phyloP scores from a whole-genome alignment of 30 jellyfish, hydroid and myxozoan genomes.

The Hydractinia echinata region DNA sequence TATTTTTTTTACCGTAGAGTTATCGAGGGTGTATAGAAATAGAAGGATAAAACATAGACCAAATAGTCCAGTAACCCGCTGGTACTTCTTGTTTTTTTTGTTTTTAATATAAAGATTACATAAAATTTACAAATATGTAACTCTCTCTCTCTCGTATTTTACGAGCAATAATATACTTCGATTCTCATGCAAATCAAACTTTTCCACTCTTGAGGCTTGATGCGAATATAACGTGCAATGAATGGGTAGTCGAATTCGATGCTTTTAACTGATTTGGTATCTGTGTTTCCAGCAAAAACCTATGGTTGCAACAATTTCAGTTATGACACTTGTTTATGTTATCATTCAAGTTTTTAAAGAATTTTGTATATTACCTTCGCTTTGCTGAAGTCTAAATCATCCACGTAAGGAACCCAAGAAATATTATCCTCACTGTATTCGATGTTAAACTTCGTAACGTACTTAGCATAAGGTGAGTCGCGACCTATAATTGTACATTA shows the following conservation, averaged over 20 bases:
- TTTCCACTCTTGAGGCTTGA: slow-evolving; percentile 17
- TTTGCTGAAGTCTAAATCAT: too few relatives aligned
- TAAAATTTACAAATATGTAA: too few relatives aligned
- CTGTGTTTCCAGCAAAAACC: slow-evolving; percentile 2
- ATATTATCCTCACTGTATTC: background rate
- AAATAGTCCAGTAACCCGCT: too few relatives aligned
- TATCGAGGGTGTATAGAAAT: too few relatives aligned
- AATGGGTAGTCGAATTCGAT: background rate
- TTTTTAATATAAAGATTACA: too few relatives aligned
- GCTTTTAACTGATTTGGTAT: background rate
- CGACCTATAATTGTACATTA: background rate
- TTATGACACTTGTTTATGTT: too few relatives aligned
- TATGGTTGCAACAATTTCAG: background rate
- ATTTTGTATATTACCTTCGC: too few relatives aligned
- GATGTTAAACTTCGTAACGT: background rate
- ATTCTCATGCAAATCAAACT: background rate
- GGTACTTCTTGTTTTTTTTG: too few relatives aligned
- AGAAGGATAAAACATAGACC: too few relatives aligned
- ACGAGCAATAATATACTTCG: slow-evolving; percentile 15
- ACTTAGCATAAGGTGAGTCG: slow-evolving; percentile 1
- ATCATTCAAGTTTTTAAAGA: too few relatives aligned
- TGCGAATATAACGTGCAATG: slow-evolving; percentile 18
- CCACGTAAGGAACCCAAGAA: background rate
- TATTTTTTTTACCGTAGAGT: too few relatives aligned
- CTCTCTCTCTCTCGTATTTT: background rate